Evolutionary conservation across 2,113 vertebrate genomes (phyloP), one percentile per base, ranked within the genome.

Genomic region (Montifringilla adamsi): DNA sequence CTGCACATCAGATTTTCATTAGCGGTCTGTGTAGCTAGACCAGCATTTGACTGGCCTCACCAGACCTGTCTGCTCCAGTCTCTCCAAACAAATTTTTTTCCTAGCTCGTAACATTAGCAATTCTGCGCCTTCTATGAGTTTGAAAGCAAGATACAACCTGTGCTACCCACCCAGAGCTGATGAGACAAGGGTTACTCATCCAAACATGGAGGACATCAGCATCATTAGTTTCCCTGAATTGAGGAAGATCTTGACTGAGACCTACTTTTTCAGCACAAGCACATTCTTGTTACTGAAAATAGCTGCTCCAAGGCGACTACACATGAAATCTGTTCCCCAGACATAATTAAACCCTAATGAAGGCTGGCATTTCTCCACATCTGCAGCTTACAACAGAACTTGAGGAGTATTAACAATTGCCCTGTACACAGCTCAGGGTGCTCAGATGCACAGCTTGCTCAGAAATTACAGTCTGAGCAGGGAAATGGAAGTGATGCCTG

Each of bases 281-380:
- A 47, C 37, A 37, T 69, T 93, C 73, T 60, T 69, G n/a, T 62
- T 75, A 70, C 53, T 41, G 63, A 50, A 95, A 93, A 62, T 72
- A 89, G 72, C 35, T 63, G 70, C 76, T 91, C 53, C 80, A 81
- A 92, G 56, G 58, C 2, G 1, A 68, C 75, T 88, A 68, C 82
- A 78, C 6, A 41, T 28, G 33, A 90, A 90, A 78, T 93, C 81
- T 88, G 84, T 59, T 86, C 67, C 60, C 72, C 53, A 70, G 75
- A 75, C 49, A 44, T 44, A 91, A 94, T 82, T 94, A 93, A 88
- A 86, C 23, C 20, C 84, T 93, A 96, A 95, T 53, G 78, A 95
- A 94, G 63, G 76, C 69, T 66, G 76, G 66, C 87, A 87, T 46
- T 86, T 82, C 73, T 90, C 67, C 73, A 81, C 50, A 75, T 83